phyloP scores from a whole-genome alignment of 2,888 invertebrate genomes.

The Eupithecia subfuscata region DNA sequence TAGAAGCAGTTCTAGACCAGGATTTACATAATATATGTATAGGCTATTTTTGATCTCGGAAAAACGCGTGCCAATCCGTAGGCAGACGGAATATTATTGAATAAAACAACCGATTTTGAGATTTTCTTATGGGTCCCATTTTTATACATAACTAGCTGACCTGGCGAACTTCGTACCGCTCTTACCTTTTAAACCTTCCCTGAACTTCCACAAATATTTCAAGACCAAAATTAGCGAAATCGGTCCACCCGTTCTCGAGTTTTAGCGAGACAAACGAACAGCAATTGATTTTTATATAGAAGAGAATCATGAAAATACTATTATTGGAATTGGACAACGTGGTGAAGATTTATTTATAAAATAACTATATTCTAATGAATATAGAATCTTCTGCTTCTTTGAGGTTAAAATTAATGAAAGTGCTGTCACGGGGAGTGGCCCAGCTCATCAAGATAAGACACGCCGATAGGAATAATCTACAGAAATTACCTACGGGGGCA shows the following conservation, averaged over 20 bases:
- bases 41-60: neutral
- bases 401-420: slow-evolving; percentile 52
- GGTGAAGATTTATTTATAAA: neutral
- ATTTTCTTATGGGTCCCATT: no score
- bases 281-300: no score
- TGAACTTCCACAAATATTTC: no score
- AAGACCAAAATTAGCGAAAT: no score
- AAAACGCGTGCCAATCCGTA: no score
- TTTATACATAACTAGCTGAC: no score
- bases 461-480: slow-evolving; percentile 35
- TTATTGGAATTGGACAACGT: neutral
- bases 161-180: no score
- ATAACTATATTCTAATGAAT: neutral
- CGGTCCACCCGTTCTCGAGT: no score
- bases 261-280: no score
- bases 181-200: no score
- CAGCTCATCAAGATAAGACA: slow-evolving; percentile 55
- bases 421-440: slow-evolving; percentile 43
- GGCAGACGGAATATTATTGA: no score
- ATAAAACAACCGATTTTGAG: no score
- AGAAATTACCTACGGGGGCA: slow-evolving; percentile 37
- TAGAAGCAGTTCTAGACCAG: neutral
- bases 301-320: neutral
- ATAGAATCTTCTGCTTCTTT: neutral
- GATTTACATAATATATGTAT: neutral